These are phyloP conservation scores for Macrochelys suwanniensis DNA, from an alignment of 2,797 vertebrate genomes.

Conservation along the genomic window DNA sequence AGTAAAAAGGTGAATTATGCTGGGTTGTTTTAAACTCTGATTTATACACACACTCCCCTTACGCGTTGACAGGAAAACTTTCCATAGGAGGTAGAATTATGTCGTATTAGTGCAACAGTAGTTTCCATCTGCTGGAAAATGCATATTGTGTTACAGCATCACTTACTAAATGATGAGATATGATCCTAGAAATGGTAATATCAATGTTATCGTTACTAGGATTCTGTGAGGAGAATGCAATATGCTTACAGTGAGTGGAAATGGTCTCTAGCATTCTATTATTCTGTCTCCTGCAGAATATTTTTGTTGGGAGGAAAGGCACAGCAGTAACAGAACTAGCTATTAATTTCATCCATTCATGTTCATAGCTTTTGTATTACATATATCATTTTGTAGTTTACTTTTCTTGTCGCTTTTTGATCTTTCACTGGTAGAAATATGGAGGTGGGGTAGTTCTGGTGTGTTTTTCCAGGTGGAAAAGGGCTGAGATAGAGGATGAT, in stretches of 20 bases:
- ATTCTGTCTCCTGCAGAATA: neutral
- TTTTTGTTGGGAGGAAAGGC: slow-evolving; percentile 1
- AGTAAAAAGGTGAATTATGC: neutral
- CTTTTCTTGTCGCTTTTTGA: slow-evolving; percentile 39
- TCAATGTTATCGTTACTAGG: neutral
- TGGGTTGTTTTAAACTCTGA: neutral
- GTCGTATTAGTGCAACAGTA: neutral
- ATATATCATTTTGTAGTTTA: slow-evolving; percentile 1
- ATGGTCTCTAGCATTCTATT: neutral
- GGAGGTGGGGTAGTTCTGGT: neutral
- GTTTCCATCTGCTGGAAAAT: neutral
- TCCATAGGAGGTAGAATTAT: neutral
- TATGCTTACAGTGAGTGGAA: neutral
- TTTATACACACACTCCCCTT: neutral
- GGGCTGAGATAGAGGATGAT: neutral
- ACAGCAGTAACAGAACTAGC: neutral
- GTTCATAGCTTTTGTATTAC: neutral
- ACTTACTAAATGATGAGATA: slow-evolving; percentile 13
- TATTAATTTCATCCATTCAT: neutral
- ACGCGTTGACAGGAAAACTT: neutral
- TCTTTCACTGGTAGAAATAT: slow-evolving; percentile 14
- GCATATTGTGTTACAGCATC: neutral
- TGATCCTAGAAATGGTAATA: neutral
- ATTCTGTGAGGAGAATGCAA: neutral
- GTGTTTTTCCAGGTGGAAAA: slow-evolving; percentile 20